Evolutionary conservation across 2,113 vertebrate species (phyloP).

Genomic region (Siphamia tubifer): DNA sequence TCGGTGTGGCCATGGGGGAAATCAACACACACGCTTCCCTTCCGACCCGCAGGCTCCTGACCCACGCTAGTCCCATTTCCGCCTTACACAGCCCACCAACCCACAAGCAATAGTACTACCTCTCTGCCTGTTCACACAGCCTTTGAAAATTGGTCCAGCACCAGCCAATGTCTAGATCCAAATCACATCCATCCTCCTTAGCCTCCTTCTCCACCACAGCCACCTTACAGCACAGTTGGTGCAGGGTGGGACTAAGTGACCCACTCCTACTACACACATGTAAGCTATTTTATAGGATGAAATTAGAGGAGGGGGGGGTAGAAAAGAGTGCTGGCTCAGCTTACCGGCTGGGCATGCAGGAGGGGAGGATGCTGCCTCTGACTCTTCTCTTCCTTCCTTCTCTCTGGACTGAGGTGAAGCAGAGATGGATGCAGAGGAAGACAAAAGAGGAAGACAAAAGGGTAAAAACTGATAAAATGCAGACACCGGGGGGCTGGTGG

Average conservation of each 20-base stretch:
- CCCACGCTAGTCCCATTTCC: slow-evolving; percentile 5
- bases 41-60: slow-evolving; percentile 1
- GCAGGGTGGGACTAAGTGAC: slow-evolving; percentile 42
- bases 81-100: not conserved
- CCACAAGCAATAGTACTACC: not conserved
- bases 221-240: slow-evolving; percentile 25
- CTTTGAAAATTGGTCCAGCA: slow-evolving; percentile 4
- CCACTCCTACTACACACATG: not conserved
- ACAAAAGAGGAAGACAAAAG: slow-evolving; percentile 55
- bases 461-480: slow-evolving; percentile 20
- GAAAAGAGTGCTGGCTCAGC: slow-evolving; percentile 27
- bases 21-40: slow-evolving; percentile 23
- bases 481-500: not conserved
- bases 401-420: slow-evolving; percentile 42
- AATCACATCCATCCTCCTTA: slow-evolving; percentile 47
- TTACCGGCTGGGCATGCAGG: slow-evolving; percentile 76
- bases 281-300: not conserved
- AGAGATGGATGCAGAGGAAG: slow-evolving; percentile 56
- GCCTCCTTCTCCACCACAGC: slow-evolving; percentile 25
- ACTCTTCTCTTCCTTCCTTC: slow-evolving; percentile 56
- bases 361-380: slow-evolving; percentile 57
- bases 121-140: not conserved
- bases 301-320: not conserved
- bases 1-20: not conserved
- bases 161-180: slow-evolving; percentile 11